Evolutionary conservation across 2,888 invertebrate genomes (phyloP).

Genomic region (Pollenia labialis): DNA sequence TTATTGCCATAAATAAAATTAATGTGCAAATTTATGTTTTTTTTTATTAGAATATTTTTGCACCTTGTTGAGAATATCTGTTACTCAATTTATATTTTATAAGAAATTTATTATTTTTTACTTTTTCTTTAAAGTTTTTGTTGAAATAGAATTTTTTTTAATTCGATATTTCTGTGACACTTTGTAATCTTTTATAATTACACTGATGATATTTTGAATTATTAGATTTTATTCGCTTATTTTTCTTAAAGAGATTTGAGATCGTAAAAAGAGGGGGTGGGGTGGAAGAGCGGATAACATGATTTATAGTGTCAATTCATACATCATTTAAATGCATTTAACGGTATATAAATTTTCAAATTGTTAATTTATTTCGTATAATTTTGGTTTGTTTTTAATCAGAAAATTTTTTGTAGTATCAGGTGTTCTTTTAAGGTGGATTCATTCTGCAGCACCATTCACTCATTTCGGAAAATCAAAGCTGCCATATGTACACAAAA

Average conservation of each 20-base stretch:
- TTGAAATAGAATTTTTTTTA: conserved; percentile 19
- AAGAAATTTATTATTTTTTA: conserved; percentile 23
- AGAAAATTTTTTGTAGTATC: no score
- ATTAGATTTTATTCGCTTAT: conserved; percentile 13
- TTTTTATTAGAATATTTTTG: conserved; percentile 14
- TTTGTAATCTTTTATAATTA: conserved; percentile 62
- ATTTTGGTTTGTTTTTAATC: background rate
- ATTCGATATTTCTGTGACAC: conserved; percentile 31
- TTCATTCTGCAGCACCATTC: no score
- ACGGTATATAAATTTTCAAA: conserved; percentile 19
- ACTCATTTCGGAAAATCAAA: no score
- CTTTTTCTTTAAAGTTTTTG: background rate
- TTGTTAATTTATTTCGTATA: background rate
- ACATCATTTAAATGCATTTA: conserved; percentile 45
- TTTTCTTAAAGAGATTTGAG: background rate
- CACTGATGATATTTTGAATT: conserved; percentile 52
- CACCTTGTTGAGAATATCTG: conserved; percentile 6
- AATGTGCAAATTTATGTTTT: background rate
- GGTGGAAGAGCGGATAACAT: background rate
- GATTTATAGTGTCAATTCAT: conserved; percentile 18
- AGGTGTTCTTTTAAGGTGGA: no score
- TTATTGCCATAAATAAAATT: conserved; percentile 20
- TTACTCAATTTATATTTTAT: conserved; percentile 35
- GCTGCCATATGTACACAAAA: no score
- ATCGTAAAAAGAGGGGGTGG: background rate